Evolutionary conservation across 2,113 vertebrate species (phyloP).

Genomic region (Mormyrus lacerda): DNA sequence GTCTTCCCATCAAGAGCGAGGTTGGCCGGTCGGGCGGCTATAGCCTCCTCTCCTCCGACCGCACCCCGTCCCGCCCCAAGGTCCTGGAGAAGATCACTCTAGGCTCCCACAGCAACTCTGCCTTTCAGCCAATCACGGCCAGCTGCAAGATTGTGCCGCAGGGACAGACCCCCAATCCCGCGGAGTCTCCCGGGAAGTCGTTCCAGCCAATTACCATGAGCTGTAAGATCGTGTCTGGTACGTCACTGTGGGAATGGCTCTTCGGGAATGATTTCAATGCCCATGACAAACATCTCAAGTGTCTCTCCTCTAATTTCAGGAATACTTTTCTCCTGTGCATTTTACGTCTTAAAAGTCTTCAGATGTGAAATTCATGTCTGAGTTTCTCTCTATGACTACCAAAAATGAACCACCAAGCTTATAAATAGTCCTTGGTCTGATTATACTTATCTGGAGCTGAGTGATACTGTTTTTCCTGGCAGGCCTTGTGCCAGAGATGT

Average conservation of each 20-base stretch:
- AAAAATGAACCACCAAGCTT: background rate
- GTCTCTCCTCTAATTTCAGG: background rate
- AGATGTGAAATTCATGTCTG: background rate
- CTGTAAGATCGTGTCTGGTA: slow-evolving; percentile 99
- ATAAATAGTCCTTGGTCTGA: background rate
- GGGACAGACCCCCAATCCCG: slow-evolving; percentile 75
- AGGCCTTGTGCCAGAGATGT: background rate
- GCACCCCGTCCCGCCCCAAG: slow-evolving; percentile 78
- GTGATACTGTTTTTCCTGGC: background rate
- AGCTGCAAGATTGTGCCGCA: slow-evolving; percentile 96
- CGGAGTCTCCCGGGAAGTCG: slow-evolving; percentile 90
- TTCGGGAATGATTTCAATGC: background rate
- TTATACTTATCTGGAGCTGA: background rate
- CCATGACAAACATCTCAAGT: background rate
- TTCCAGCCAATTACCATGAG: slow-evolving; percentile 99
- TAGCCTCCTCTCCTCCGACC: slow-evolving; percentile 69
- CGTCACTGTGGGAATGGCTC: slow-evolving; percentile 4
- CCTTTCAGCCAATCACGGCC: slow-evolving; percentile 94
- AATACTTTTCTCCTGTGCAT: background rate
- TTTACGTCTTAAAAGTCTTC: background rate
- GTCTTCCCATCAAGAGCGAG: slow-evolving; percentile 67
- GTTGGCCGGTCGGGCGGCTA: slow-evolving; percentile 61
- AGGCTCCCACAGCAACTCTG: slow-evolving; percentile 91
- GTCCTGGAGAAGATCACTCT: slow-evolving; percentile 75
- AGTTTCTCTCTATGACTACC: background rate